A percentile compares a stretch with the other conserved stretches of the same genome.
Evolutionary conservation across 1,140 invertebrate species (phyloP).

Genomic region (Ylistrum balloti): DNA sequence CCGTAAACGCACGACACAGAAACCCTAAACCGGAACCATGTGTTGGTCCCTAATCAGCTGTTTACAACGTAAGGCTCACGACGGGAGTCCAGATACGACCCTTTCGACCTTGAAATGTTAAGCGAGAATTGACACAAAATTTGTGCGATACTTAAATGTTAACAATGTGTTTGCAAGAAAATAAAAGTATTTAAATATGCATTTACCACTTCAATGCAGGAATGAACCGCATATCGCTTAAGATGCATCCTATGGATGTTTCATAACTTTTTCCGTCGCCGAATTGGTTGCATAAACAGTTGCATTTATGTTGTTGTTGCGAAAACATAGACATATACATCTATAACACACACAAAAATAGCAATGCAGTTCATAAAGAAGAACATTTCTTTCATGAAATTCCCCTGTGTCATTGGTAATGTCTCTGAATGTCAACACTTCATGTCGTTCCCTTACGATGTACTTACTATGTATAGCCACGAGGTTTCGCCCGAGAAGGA

Average conservation of each 20-base stretch:
- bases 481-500: neutral
- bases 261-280: slow-evolving; percentile 18
- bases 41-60: slow-evolving; percentile 51
- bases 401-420: neutral
- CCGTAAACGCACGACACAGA: neutral
- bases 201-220: neutral
- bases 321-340: neutral
- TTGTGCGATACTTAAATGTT: neutral
- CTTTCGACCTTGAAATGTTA: slow-evolving; percentile 59
- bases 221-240: neutral
- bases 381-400: slow-evolving; percentile 8
- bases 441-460: neutral
- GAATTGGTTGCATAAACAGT: neutral
- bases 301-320: neutral
- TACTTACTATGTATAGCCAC: neutral
- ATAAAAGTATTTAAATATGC: neutral
- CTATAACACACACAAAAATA: neutral
- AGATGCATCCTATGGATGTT: neutral
- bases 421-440: neutral
- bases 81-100: slow-evolving; percentile 54
- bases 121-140: neutral
- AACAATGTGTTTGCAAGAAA: neutral
- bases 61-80: slow-evolving; percentile 46
- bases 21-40: neutral
- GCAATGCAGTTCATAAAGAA: neutral